Conservation (phyloP, 2,888 invertebrate species). For the Argyra leucocephala region DNA sequence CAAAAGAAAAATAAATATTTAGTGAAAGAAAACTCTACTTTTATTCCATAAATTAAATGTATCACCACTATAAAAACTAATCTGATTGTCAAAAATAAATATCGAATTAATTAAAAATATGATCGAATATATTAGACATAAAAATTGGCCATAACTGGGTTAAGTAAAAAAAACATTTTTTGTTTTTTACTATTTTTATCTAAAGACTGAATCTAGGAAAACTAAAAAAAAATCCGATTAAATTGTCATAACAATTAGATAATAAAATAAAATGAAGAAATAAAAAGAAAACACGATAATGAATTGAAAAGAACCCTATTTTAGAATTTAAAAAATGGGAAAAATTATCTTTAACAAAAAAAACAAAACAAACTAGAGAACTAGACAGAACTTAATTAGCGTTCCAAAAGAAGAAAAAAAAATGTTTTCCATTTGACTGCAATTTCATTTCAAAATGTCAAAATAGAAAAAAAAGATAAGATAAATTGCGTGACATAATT, state of each 20-base stretch:
- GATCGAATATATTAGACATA: too few species aligned
- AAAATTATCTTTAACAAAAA: not conserved
- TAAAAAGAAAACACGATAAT: too few species aligned
- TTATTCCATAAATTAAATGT: too few species aligned
- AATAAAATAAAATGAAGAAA: not conserved
- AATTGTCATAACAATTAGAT: constrained; percentile 1
- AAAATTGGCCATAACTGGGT: too few species aligned
- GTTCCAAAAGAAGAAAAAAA: not conserved
- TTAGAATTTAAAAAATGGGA: not conserved
- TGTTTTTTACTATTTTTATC: not conserved
- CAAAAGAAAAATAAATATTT: too few species aligned
- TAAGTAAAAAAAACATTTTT: not conserved
- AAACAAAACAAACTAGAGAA: not conserved
- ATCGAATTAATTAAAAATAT: too few species aligned
- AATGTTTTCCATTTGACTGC: not conserved
- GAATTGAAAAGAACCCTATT: too few species aligned
- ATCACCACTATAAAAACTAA: too few species aligned
- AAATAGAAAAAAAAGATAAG: not conserved
- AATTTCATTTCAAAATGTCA: not conserved
- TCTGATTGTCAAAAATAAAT: too few species aligned
- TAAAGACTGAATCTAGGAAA: too few species aligned
- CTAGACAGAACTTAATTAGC: not conserved
- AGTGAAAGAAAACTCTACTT: too few species aligned
- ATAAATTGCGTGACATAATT: constrained; percentile 6
- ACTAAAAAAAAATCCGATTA: not conserved